Conservation (phyloP, 1,140 invertebrate species). For the Drosophila ananassae region DNA sequence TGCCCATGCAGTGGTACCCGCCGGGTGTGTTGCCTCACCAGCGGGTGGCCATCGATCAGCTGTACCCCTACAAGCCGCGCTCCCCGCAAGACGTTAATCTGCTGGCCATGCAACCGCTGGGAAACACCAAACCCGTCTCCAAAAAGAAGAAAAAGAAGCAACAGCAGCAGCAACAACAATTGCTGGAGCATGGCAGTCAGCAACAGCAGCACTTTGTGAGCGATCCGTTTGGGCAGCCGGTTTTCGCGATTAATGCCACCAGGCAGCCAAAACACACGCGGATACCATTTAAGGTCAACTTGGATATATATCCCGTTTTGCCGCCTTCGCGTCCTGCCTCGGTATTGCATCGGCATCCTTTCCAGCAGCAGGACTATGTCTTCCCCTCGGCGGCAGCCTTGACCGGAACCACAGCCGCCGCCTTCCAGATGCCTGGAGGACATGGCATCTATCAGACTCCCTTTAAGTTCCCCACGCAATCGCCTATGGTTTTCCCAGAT, state of each 20-base stretch:
- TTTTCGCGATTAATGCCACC: slow-evolving; percentile 64
- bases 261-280: slow-evolving; percentile 63
- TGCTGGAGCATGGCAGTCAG: slow-evolving; percentile 56
- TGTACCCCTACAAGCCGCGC: slow-evolving; percentile 76
- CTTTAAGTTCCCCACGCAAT: slow-evolving; percentile 65
- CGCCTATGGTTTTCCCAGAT: slow-evolving; percentile 60
- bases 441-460: slow-evolving; percentile 59
- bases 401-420: slow-evolving; percentile 32
- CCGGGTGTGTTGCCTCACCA: slow-evolving; percentile 47
- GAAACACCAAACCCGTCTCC: slow-evolving; percentile 32
- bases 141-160: slow-evolving; percentile 72
- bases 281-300: slow-evolving; percentile 73
- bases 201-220: slow-evolving; percentile 55
- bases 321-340: slow-evolving; percentile 67
- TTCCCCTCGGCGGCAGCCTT: slow-evolving; percentile 49
- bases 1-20: slow-evolving; percentile 38
- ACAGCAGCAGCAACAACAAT: slow-evolving; percentile 44
- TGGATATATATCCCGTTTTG: slow-evolving; percentile 76
- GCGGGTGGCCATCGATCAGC: slow-evolving; percentile 75
- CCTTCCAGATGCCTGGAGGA: slow-evolving; percentile 17
- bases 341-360: slow-evolving; percentile 66
- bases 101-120: slow-evolving; percentile 66
- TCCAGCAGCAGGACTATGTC: slow-evolving; percentile 56
- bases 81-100: slow-evolving; percentile 75
- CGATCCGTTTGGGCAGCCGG: slow-evolving; percentile 17